Conservation (phyloP, 2,797 vertebrate genomes). For the Cynodonichthys magdalenae region DNA sequence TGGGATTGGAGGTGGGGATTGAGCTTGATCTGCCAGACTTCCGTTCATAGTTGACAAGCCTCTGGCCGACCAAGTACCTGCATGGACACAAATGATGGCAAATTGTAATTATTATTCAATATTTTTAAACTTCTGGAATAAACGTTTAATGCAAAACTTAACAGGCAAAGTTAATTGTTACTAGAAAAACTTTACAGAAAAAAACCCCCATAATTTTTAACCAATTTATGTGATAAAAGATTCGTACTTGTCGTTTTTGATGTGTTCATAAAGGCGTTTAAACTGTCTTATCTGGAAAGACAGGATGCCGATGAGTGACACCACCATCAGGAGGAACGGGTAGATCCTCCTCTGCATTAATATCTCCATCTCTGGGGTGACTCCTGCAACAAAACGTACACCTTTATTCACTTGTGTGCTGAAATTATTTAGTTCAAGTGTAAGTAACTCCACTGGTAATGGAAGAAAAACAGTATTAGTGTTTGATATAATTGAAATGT, state of each 20-base stretch:
- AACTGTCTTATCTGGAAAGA: constrained; percentile 99
- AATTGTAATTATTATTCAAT: background rate
- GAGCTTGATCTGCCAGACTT: constrained; percentile 89
- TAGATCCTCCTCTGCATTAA: constrained; percentile 97
- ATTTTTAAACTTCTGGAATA: background rate
- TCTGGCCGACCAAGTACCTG: constrained; percentile 98
- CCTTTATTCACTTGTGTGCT: background rate
- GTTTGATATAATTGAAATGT: no score
- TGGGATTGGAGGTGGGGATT: constrained; percentile 83
- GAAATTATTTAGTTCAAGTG: background rate
- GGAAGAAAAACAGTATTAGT: no score
- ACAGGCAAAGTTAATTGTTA: no score
- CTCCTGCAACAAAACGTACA: constrained; percentile 78
- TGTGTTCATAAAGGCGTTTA: constrained; percentile 99
- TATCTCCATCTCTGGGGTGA: constrained; percentile 96
- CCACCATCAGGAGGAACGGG: constrained; percentile 96
- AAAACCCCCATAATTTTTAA: no score
- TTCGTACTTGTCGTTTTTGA: constrained; percentile 99
- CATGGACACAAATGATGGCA: constrained; percentile 19
- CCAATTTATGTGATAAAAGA: background rate
- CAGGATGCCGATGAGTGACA: constrained; percentile 93
- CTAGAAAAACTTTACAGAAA: no score
- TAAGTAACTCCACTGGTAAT: background rate
- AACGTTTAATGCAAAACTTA: background rate
- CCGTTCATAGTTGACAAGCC: constrained; percentile 97